Evolutionary conservation across 2,888 invertebrate species (phyloP), one percentile per base, ranked within the genome.

Genomic region (Drosophila anceps): DNA sequence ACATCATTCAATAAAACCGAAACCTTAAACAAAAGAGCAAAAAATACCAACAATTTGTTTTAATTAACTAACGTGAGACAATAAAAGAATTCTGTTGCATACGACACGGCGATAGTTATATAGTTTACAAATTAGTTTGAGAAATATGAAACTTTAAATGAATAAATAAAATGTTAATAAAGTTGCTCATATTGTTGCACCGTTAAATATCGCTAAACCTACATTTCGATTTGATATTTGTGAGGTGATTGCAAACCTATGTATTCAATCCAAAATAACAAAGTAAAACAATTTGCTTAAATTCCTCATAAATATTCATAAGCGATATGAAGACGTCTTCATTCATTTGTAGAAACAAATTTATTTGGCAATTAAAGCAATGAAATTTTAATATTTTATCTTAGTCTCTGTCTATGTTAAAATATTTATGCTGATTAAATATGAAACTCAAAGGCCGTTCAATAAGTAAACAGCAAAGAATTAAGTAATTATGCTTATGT

Each of bases 1-100:
- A 84, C 82, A 88, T 65, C 87, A 65, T 84, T 84, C 77, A 88
- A 84, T 88, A 85, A 86, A 80, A 65, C 41, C 68, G 6, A 46
- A 74, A 86, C 87, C 80, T 74, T 66, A 77, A 62, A 31, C 18
- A 41, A 61, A 71, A 66, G 69, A 88, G 79, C 84, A 84, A 84
- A 72, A 66, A 66, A 51, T 35, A 18, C 37, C 9, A n/a, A 48
- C 18, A 20, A 44, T 65, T 18, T 62, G 44, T 74, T 53, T 69
- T 59, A 10, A 18, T 18, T 44, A 18, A 27, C n/a, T 35, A 7
- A 2, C 9, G 12, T 13, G 0, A 33, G 7, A 33, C 9, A 4
- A 46, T 46, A 29, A 13, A 13, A 9, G 18, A 59, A 37, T 27
- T 27, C 7, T n/a, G 10, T 69, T 78, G 82, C 79, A 81, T 84